Percentiles rank a stretch among this genome's conserved stretches.
Evolutionary conservation across 2,113 vertebrate species (phyloP).

Genomic region (Eurystomus gularis): DNA sequence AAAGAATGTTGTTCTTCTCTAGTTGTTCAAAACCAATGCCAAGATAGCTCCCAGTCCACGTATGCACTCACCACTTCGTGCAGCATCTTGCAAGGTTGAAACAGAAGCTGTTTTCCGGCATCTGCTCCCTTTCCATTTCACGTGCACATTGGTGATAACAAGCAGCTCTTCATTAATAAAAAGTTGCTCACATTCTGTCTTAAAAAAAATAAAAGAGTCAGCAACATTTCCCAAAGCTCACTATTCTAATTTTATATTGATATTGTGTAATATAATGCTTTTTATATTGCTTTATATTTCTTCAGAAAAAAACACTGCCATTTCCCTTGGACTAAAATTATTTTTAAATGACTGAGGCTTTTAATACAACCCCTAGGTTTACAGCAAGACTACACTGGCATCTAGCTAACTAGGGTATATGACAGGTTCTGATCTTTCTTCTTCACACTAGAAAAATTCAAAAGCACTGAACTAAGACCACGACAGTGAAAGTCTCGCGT

Average conservation of each 20-base stretch:
- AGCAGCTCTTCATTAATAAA: background rate
- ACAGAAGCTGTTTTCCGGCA: background rate
- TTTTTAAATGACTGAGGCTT: background rate
- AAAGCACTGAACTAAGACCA: background rate
- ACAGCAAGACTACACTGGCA: background rate
- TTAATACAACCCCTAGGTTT: background rate
- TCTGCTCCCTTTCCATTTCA: constrained; percentile 32
- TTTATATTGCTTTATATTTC: background rate
- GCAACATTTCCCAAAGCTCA: background rate
- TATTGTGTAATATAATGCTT: background rate
- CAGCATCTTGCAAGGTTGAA: constrained; percentile 28
- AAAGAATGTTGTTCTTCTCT: background rate
- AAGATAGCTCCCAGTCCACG: background rate
- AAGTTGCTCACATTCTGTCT: background rate
- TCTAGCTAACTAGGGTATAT: background rate
- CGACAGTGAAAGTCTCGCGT: background rate
- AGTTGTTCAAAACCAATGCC: background rate
- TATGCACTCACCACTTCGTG: constrained; percentile 40
- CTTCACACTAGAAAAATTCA: background rate
- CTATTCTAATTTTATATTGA: background rate
- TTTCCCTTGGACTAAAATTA: background rate
- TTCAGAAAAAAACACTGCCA: background rate
- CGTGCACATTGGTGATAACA: background rate
- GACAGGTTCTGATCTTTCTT: background rate
- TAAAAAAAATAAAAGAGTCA: background rate